Conservation (phyloP, 2,113 vertebrate species). For the Cichladusa arquata region DNA sequence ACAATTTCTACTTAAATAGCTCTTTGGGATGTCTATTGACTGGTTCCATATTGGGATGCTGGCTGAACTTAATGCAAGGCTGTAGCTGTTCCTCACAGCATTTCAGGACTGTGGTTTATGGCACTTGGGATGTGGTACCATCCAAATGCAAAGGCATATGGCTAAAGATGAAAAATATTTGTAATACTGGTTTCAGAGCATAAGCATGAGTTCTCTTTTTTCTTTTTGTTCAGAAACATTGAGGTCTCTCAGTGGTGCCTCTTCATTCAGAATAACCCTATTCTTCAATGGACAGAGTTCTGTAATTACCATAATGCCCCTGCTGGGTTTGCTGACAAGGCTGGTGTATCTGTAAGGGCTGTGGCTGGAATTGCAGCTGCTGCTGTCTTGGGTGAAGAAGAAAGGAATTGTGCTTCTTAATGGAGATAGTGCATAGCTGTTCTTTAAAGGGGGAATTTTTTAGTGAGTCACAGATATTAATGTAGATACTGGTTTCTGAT, state of each 20-base stretch:
- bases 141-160: not conserved
- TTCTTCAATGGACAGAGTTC: not conserved
- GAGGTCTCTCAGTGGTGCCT: not conserved
- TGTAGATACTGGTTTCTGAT: not conserved
- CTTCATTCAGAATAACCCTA: not conserved
- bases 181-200: not conserved
- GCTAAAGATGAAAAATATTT: not conserved
- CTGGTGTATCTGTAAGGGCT: not conserved
- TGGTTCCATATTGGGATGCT: not conserved
- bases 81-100: not conserved
- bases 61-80: not conserved
- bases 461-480: not conserved
- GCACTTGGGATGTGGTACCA: not conserved
- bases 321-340: not conserved
- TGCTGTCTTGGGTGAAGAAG: not conserved
- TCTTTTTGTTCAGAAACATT: not conserved
- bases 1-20: not conserved
- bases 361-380: not conserved
- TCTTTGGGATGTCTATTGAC: not conserved
- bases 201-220: not conserved
- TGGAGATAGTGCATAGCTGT: not conserved
- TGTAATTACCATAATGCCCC: not conserved
- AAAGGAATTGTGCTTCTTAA: not conserved
- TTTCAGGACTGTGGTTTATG: not conserved
- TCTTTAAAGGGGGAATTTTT: not conserved